Evolutionary conservation across 1,140 invertebrate species (phyloP).

Genomic region (Xylocopa sonorina): DNA sequence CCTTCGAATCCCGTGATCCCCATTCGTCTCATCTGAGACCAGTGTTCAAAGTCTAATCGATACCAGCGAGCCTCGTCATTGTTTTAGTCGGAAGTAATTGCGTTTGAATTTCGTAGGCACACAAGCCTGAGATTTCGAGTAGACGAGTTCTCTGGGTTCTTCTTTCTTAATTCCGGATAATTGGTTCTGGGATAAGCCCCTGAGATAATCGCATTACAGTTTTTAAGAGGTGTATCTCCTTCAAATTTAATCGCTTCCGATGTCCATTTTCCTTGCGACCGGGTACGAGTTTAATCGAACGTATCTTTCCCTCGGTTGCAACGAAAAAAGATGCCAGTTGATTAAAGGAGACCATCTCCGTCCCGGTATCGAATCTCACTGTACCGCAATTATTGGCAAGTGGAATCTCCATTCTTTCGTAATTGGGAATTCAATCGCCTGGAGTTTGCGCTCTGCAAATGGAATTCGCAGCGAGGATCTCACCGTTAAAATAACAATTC

Average conservation of each 20-base stretch:
- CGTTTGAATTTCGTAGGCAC: too few species aligned
- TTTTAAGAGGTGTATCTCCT: background rate
- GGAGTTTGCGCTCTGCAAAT: background rate
- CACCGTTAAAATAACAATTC: background rate
- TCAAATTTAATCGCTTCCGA: background rate
- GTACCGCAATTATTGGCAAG: constrained; percentile 9
- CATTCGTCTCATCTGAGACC: too few species aligned
- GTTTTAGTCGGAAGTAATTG: too few species aligned
- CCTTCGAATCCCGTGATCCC: too few species aligned
- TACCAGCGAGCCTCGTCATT: too few species aligned
- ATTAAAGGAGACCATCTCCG: background rate
- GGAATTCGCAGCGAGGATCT: background rate
- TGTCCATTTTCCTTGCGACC: too few species aligned
- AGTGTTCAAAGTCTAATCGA: too few species aligned
- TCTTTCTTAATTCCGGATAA: too few species aligned
- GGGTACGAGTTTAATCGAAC: background rate
- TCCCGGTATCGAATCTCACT: background rate
- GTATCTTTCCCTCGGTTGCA: background rate
- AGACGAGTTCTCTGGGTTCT: too few species aligned
- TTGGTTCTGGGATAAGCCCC: too few species aligned
- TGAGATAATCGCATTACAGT: too few species aligned
- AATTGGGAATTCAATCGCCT: constrained; percentile 24
- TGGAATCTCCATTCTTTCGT: constrained; percentile 11
- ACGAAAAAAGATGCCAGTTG: background rate
- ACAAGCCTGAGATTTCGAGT: too few species aligned